Evolutionary conservation across 2,888 invertebrate genomes (phyloP).

Genomic region (Drosophila mimetica): DNA sequence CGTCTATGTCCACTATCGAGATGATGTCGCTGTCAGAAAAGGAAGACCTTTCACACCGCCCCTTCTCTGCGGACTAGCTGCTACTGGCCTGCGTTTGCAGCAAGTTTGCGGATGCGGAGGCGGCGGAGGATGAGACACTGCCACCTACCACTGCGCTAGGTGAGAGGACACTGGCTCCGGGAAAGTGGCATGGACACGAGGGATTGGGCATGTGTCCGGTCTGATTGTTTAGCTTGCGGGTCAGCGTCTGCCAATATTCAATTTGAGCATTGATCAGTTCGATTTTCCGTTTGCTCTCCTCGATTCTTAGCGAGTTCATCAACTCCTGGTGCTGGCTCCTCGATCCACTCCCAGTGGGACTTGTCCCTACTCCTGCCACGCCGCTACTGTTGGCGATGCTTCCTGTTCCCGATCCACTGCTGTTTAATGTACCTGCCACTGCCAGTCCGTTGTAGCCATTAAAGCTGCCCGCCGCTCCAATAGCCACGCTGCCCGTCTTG

Average conservation of each 20-base stretch:
- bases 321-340: slow-evolving; percentile 77
- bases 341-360: slow-evolving; percentile 20
- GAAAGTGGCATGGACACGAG: slow-evolving; percentile 81
- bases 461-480: slow-evolving; percentile 53
- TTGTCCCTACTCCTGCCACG: slow-evolving; percentile 15
- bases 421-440: slow-evolving; percentile 19
- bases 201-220: slow-evolving; percentile 76
- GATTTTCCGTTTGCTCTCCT: slow-evolving; percentile 83
- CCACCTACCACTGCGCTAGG: slow-evolving; percentile 32
- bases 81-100: slow-evolving; percentile 77
- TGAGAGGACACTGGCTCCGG: slow-evolving; percentile 58
- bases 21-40: slow-evolving; percentile 44
- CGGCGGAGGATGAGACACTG: slow-evolving; percentile 8
- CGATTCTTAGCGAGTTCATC: slow-evolving; percentile 81
- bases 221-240: slow-evolving; percentile 81
- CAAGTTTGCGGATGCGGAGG: slow-evolving; percentile 59
- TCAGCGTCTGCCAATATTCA: slow-evolving; percentile 83
- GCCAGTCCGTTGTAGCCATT: slow-evolving; percentile 64
- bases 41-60: slow-evolving; percentile 9
- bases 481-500: slow-evolving; percentile 35
- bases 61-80: slow-evolving; percentile 78
- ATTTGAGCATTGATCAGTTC: slow-evolving; percentile 83
- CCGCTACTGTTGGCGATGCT: slow-evolving; percentile 42
- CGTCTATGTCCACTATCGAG: slow-evolving; percentile 69
- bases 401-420: slow-evolving; percentile 16